Evolutionary conservation across 2,113 vertebrate genomes (phyloP).

Genomic region (Percopsis transmontana): DNA sequence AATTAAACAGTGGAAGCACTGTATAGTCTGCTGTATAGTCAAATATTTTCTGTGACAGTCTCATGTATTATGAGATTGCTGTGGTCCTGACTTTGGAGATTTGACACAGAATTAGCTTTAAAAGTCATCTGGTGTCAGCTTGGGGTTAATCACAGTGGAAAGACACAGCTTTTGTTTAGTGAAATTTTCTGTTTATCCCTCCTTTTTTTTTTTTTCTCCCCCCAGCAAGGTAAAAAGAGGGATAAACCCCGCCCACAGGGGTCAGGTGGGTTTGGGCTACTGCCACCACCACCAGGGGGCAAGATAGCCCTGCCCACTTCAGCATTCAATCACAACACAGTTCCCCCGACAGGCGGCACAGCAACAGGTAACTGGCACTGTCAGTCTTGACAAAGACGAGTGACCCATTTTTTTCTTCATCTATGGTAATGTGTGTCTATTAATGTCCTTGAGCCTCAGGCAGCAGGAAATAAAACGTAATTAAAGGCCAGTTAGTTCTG

Average conservation of each 20-base stretch:
- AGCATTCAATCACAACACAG: slow-evolving; percentile 76
- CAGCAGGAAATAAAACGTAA: slow-evolving; percentile 4
- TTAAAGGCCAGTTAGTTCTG: too few species aligned
- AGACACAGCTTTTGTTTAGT: too few species aligned
- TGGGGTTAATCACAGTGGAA: too few species aligned
- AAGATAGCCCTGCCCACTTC: slow-evolving; percentile 80
- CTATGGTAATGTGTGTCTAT: slow-evolving; percentile 8
- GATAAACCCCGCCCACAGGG: slow-evolving; percentile 84
- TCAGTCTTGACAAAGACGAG: neutral
- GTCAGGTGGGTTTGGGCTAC: slow-evolving; percentile 83
- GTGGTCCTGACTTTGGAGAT: too few species aligned
- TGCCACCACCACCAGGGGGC: slow-evolving; percentile 91
- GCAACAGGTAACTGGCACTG: slow-evolving; percentile 40
- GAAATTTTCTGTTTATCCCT: neutral
- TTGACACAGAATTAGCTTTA: too few species aligned
- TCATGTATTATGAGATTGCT: too few species aligned
- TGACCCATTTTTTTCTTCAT: slow-evolving; percentile 6
- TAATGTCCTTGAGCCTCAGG: slow-evolving; percentile 4
- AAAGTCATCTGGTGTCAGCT: too few species aligned
- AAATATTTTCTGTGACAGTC: too few species aligned
- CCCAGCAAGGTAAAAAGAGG: slow-evolving; percentile 86
- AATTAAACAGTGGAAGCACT: too few species aligned
- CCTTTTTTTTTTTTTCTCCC: neutral
- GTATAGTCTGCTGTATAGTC: too few species aligned
- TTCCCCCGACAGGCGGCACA: slow-evolving; percentile 52